phyloP scores from a whole-genome alignment of 2,888 invertebrate species.

The Spilarctia lutea region DNA sequence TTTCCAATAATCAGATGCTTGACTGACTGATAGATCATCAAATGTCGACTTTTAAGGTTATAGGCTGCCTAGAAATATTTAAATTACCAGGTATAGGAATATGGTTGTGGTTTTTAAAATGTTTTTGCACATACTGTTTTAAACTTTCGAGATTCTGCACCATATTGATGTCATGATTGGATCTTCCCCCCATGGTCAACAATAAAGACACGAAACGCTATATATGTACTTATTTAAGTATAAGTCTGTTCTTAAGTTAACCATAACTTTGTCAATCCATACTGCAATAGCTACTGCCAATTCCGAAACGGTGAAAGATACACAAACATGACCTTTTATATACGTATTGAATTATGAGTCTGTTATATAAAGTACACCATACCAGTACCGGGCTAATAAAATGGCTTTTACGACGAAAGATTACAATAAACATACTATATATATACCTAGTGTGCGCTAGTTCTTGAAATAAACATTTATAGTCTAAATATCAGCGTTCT shows the following conservation, averaged over 20 bases:
- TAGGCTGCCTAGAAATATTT: neutral
- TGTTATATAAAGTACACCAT: neutral
- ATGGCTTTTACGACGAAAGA: neutral
- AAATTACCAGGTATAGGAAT: neutral
- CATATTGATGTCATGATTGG: too few relatives aligned
- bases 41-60: neutral
- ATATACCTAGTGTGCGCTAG: neutral
- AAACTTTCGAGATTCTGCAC: too few relatives aligned
- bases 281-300: too few relatives aligned
- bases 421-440: neutral
- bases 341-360: neutral
- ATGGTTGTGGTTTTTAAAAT: too few relatives aligned
- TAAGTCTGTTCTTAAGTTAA: too few relatives aligned
- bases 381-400: neutral
- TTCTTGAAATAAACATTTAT: neutral
- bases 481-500: neutral
- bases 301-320: too few relatives aligned
- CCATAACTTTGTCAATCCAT: too few relatives aligned
- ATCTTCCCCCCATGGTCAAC: too few relatives aligned
- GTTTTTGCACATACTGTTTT: neutral
- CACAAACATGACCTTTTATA: neutral
- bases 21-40: neutral
- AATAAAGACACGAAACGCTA: too few relatives aligned
- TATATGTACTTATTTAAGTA: too few relatives aligned
- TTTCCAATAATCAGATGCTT: neutral